Evolutionary conservation across 2,888 invertebrate genomes (phyloP).

Genomic region (Tinea semifulvella): DNA sequence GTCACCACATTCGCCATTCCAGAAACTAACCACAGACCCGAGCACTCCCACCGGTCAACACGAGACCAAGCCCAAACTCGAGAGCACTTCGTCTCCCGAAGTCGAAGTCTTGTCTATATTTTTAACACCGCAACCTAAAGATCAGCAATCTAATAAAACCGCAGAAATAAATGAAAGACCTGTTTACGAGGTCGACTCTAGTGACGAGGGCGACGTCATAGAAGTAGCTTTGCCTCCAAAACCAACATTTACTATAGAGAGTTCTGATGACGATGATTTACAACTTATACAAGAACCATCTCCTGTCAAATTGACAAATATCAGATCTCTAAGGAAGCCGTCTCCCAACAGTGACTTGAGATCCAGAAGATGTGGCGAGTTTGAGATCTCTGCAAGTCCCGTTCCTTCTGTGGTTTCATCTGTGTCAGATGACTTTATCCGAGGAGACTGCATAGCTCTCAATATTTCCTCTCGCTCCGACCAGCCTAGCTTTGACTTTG

Average conservation of each 20-base stretch:
- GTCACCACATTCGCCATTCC: constrained; percentile 18
- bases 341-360: neutral
- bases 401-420: constrained; percentile 59
- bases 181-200: constrained; percentile 40
- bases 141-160: constrained; percentile 37
- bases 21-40: constrained; percentile 19
- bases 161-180: constrained; percentile 27
- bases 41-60: constrained; percentile 18
- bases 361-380: too few relatives aligned
- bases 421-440: constrained; percentile 59
- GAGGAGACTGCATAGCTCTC: constrained; percentile 55
- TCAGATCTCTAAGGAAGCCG: constrained; percentile 17
- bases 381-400: constrained; percentile 45
- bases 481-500: constrained; percentile 55
- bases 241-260: constrained; percentile 57
- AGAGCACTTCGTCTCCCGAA: neutral
- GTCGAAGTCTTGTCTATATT: constrained; percentile 39
- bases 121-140: constrained; percentile 36
- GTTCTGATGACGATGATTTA: constrained; percentile 56
- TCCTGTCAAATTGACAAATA: constrained; percentile 13
- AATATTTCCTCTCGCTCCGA: constrained; percentile 50
- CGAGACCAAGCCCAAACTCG: constrained; percentile 14
- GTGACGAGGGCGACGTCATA: constrained; percentile 59
- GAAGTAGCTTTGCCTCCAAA: constrained; percentile 55
- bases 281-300: constrained; percentile 22